These are phyloP conservation scores for Lepidocyrtinus sp. DNA, from an alignment of 2,888 invertebrate species.

Conservation along the genomic window DNA sequence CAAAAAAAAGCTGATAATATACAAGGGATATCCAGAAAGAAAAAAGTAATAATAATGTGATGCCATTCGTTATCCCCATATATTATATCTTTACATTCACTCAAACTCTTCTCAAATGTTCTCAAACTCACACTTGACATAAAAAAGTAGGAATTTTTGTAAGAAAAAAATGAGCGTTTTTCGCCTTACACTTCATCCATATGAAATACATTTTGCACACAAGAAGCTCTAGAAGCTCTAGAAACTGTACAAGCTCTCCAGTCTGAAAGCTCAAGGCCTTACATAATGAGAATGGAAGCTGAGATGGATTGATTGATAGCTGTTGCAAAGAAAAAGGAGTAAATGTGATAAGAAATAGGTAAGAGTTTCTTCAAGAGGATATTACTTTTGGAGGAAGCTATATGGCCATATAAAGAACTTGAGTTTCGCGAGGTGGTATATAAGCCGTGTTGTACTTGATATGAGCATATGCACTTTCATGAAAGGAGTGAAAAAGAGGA, in stretches of 20 bases:
- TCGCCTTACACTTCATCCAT: no score
- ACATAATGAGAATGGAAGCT: conserved; percentile 61
- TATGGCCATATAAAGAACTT: no score
- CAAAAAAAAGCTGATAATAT: conserved; percentile 42
- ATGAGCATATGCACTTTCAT: conserved; percentile 5
- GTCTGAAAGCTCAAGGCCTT: conserved; percentile 58
- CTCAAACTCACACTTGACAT: conserved; percentile 6
- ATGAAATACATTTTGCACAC: background rate
- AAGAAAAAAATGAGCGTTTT: no score
- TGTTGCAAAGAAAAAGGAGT: conserved; percentile 30
- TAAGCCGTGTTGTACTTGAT: no score
- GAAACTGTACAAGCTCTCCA: no score
- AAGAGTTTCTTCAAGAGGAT: background rate
- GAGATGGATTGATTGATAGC: conserved; percentile 60
- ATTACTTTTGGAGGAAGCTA: no score
- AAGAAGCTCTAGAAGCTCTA: background rate
- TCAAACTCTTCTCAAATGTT: background rate
- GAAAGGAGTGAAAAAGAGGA: conserved; percentile 17
- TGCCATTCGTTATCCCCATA: conserved; percentile 56
- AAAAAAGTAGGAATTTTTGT: conserved; percentile 11
- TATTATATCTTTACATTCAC: background rate
- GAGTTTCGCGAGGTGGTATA: no score
- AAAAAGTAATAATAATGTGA: conserved; percentile 59
- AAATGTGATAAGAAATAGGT: background rate
- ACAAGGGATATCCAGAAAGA: conserved; percentile 4